A percentile compares a stretch with the other conserved stretches of the same genome.
Evolutionary conservation across 2,888 invertebrate species (phyloP).

Genomic region (Ophraella communa): DNA sequence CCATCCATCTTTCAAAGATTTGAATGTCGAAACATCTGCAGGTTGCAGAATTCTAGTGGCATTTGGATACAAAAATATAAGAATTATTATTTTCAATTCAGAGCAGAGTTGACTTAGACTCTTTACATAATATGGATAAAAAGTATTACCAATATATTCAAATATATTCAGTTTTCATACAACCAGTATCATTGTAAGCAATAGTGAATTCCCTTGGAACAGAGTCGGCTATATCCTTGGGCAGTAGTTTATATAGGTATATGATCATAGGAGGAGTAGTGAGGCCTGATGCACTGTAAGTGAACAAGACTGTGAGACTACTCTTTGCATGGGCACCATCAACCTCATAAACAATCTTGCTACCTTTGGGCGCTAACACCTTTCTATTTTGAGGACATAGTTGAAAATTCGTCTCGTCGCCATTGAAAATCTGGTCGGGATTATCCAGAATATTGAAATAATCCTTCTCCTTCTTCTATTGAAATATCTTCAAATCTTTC

Average conservation of each 20-base stretch:
- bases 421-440: constrained; percentile 39
- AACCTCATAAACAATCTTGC: constrained; percentile 24
- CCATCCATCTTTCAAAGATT: constrained; percentile 42
- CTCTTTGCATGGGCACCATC: neutral
- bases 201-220: constrained; percentile 5
- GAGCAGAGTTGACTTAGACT: too few species aligned
- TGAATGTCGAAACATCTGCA: constrained; percentile 45
- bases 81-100: too few species aligned
- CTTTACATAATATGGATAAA: constrained; percentile 18
- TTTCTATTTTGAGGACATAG: constrained; percentile 26
- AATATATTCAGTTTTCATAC: constrained; percentile 35
- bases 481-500: neutral
- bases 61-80: constrained; percentile 46
- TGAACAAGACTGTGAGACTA: constrained; percentile 18
- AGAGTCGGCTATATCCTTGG: constrained; percentile 8
- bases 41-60: constrained; percentile 37
- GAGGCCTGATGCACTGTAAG: neutral
- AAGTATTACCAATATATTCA: constrained; percentile 26
- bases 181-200: constrained; percentile 12
- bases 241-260: constrained; percentile 28
- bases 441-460: constrained; percentile 27
- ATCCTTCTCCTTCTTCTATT: constrained; percentile 13
- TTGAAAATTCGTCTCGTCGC: constrained; percentile 27
- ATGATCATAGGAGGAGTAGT: constrained; percentile 16
- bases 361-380: constrained; percentile 26